Base-by-base conservation (phyloP, 1,140 invertebrate species). In the Drosophila rufa region DNA sequence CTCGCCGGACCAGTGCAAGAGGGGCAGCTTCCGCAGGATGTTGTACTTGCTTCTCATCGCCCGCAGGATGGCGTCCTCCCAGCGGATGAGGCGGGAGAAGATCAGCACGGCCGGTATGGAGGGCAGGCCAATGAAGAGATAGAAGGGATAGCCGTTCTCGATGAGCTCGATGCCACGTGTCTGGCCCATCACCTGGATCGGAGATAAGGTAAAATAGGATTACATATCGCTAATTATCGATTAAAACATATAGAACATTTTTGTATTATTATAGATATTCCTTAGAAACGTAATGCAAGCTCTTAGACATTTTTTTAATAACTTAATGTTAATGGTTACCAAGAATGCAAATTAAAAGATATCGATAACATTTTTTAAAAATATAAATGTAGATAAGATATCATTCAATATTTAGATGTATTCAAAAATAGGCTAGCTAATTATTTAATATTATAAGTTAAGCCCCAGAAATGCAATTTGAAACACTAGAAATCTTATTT, bases 61-160 rank as follows among this genome's bases (percentile, higher is more conserved):
- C 45, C 95, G 94, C 0, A 99, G 94, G 2, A 99, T 94, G 25
- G 96, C 96, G 91, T 99, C 98, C 94, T 99, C 98, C 99, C 99
- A 99, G 75, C 96, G 95, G 48, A 99, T 95, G 95, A 99, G 96
- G 91, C 97, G 97, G 4, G 96, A 96, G 56, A 98, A 94, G 70
- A 99, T 96, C 19, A 99, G 94, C 78, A 96, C 96, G 15, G 99
- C 95, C 1, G 98, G 98, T 76, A 99, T 99, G 0, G 97, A 96
- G 2, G 98, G 98, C 38, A 99, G 94, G 1, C 98, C 96, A 40
- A 99, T 96, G 2, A 99, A 93, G 14, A 99, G 93, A 12, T 99
- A 95, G 38, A 99, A 90, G 0, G 98, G 97, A 94, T 99, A 98
- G 0, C 97, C 96, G 65, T 96, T 95, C 93, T 99, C 98, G 96